Base-by-base conservation (phyloP, 2,113 vertebrate genomes). In the Anolis sagrei region DNA sequence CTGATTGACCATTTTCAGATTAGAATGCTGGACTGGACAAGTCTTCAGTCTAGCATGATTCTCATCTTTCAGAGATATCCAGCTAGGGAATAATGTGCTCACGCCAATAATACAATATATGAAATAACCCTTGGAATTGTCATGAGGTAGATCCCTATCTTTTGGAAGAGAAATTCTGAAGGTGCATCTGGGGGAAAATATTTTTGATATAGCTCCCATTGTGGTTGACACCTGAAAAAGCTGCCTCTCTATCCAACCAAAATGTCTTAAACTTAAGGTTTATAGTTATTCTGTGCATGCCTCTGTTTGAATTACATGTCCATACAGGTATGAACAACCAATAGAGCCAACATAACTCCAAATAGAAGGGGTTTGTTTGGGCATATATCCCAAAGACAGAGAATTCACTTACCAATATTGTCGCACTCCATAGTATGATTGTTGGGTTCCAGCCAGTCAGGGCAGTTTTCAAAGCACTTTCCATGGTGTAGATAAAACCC, bases 381-480 rank as follows among this genome's bases (percentile, higher is more conserved):
- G 19, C 44, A 81, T 7, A 54, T 7, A 51, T 34, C 0, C 74
- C 58, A 75, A 58, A 7, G 3, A 0, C 0, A 10, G 13, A 51
- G 34, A n/a, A 19, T 0, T 0, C 82, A 87, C 97, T 97, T 91
- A 99, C 99, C 98, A 32, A 97, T 96, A 74, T 93, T 96, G 76
- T 94, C 93, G 93, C 99, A 99, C 93, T 99, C 99, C 96, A 98
- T 98, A 0, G 98, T 98, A 76, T 97, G 94, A 87, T 98, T 98
- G 84, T 97, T 99, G 93, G 96, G 96, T 93, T 97, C 96, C 92
- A 99, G 94, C 86, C 97, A 98, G 58, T 98, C 98, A 1, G 98
- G 98, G 90, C 99, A 99, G 91, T 92, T 98, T 94, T 99, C 98
- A 96, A 97, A 97, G 95, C 99, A 99, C 96, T 98, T 99, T 92